Percentiles rank a stretch among this genome's conserved stretches.
Conservation (phyloP, 2,113 vertebrate genomes). For the Delphinus delphis region DNA sequence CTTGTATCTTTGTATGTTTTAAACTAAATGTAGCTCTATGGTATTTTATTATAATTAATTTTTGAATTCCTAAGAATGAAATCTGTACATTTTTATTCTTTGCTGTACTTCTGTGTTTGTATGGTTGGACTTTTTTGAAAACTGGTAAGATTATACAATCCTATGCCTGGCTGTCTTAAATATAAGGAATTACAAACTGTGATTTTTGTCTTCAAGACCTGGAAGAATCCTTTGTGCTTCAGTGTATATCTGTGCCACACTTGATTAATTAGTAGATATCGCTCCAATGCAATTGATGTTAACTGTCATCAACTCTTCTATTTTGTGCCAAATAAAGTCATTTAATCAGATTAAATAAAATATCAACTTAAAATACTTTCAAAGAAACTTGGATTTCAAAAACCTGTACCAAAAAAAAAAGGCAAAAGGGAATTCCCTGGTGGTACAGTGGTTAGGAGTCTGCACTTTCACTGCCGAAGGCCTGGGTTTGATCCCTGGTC, state of each 20-base stretch:
- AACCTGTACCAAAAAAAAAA: background rate
- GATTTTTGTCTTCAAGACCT: background rate
- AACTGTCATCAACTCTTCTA: background rate
- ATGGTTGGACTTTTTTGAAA: conserved; percentile 7
- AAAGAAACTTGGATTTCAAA: conserved; percentile 55
- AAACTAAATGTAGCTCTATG: conserved; percentile 48
- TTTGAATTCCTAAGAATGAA: conserved; percentile 43
- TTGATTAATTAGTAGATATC: background rate
- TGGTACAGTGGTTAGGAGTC: background rate
- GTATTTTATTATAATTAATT: conserved; percentile 57
- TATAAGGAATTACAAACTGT: background rate
- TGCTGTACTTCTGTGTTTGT: conserved; percentile 26
- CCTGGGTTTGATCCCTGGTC: background rate
- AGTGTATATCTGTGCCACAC: background rate
- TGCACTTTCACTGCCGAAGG: background rate
- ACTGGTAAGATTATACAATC: background rate
- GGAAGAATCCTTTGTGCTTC: background rate
- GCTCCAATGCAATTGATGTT: background rate
- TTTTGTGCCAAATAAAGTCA: conserved; percentile 22
- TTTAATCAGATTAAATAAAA: conserved; percentile 26
- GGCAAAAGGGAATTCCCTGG: background rate
- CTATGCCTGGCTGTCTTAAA: background rate
- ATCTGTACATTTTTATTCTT: conserved; percentile 37
- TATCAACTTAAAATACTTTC: conserved; percentile 42
- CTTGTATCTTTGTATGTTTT: conserved; percentile 58